Conservation (phyloP, 1,140 invertebrate genomes). For the Drosophila navojoa region DNA sequence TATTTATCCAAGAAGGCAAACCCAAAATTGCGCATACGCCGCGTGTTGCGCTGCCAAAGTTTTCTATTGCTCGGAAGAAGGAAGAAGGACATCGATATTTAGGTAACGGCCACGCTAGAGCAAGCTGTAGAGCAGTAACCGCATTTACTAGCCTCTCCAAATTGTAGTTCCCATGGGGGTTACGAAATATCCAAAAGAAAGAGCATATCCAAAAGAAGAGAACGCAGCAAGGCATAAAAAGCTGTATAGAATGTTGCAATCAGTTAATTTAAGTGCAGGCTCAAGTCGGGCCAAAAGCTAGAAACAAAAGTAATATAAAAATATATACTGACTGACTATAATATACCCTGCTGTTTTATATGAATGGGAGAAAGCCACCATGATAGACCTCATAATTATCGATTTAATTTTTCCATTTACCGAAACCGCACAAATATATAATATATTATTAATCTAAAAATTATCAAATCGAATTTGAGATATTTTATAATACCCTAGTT, state of each 20-base stretch:
- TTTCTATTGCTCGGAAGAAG: slow-evolving; percentile 7
- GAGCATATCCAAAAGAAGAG: slow-evolving; percentile 44
- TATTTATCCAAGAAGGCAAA: slow-evolving; percentile 18
- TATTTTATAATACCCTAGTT: too few relatives aligned
- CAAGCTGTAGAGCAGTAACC: slow-evolving; percentile 47
- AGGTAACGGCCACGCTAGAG: background rate
- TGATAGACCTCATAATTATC: too few relatives aligned
- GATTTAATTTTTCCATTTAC: too few relatives aligned
- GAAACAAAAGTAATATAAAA: background rate
- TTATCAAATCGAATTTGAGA: too few relatives aligned
- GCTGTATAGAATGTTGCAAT: slow-evolving; percentile 80
- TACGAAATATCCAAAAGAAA: slow-evolving; percentile 35
- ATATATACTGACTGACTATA: background rate
- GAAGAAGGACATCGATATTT: background rate
- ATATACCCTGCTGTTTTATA: slow-evolving; percentile 12
- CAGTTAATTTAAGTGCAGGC: slow-evolving; percentile 81
- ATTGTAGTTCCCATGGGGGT: slow-evolving; percentile 62
- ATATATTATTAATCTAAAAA: too few relatives aligned
- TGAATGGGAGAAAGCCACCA: background rate
- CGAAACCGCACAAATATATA: too few relatives aligned
- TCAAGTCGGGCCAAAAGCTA: slow-evolving; percentile 42
- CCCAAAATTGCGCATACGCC: slow-evolving; percentile 69
- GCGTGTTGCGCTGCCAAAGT: slow-evolving; percentile 54
- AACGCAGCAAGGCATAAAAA: slow-evolving; percentile 65
- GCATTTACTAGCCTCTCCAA: slow-evolving; percentile 75